Evolutionary conservation across 2,888 invertebrate species (phyloP), one percentile per base, ranked within the genome.

Genomic region (Gerosis bhagava): DNA sequence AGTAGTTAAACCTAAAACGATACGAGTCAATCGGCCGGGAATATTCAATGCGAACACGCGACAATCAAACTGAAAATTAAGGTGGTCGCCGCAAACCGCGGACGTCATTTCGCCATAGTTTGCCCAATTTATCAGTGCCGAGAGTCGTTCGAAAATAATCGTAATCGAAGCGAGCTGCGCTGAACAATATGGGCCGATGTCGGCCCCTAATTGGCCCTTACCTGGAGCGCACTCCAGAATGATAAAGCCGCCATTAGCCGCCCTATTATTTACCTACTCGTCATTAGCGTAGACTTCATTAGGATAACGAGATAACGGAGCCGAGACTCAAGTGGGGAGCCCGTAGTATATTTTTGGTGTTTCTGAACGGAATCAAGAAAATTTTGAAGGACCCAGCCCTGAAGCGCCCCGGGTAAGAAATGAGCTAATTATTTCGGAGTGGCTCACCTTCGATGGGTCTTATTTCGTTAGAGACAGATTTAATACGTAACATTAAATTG

Each of bases 251-350:
- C 87, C 84, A 88, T 88, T 88, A 88, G 87, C 84, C 83, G 82
- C 84, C 87, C 87, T 88, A 88, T 88, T 87, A 88, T 88, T 88
- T 88, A 88, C 87, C 87, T 87, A 87, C 87, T 88, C 88, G 84
- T 87, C 87, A 88, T 88, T 88, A 88, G 86, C 83, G 87, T 87
- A 86, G 86, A 87, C 83, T 88, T 88, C 87, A 88, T 88, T 88
- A 88, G 87, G 86, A 83, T 87, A 88, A 88, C 88, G 87, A 88
- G 87, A 88, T 88, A 88, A 87, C 84, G 80, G 81, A 80, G 80
- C 79, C 74, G 70, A 60, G 64, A 56, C 73, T 79, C 71, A 77
- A 80, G 77, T 74, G 63, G 69, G 62, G 62, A 65, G 65, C 63
- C 67, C 67, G 63, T 66, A 65, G 68, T 70, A 74, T n/a, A n/a